phyloP scores from a whole-genome alignment of 2,888 invertebrate genomes.

The Ganaspis brasiliensis region DNA sequence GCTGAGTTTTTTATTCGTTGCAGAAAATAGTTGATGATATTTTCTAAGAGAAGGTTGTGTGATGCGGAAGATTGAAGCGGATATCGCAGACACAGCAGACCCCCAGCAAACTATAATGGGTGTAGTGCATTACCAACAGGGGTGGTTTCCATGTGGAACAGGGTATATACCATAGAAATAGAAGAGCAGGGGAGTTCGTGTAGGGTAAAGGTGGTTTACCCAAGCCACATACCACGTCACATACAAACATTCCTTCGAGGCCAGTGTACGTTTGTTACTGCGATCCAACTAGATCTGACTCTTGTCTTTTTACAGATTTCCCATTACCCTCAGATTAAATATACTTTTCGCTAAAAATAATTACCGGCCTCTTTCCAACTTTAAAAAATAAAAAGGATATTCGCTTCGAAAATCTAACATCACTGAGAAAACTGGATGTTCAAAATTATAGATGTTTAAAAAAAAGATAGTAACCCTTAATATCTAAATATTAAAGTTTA shows the following conservation, averaged over 20 bases:
- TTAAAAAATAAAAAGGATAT: no score
- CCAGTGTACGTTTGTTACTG: slow-evolving; percentile 49
- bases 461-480: no score
- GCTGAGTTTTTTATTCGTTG: background rate
- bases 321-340: slow-evolving; percentile 14
- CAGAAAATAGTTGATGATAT: slow-evolving; percentile 1
- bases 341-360: slow-evolving; percentile 4
- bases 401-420: no score
- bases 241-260: slow-evolving; percentile 49
- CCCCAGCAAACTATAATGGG: slow-evolving; percentile 52
- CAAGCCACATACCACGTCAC: slow-evolving; percentile 47
- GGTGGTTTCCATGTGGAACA: slow-evolving; percentile 58
- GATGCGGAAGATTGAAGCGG: slow-evolving; percentile 20
- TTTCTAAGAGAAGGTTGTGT: slow-evolving; percentile 5
- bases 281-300: slow-evolving; percentile 61
- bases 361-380: background rate
- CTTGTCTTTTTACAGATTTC: background rate
- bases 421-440: no score
- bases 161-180: slow-evolving; percentile 50
- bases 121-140: slow-evolving; percentile 54
- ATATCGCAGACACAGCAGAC: slow-evolving; percentile 25
- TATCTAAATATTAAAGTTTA: no score
- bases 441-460: no score
- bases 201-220: slow-evolving; percentile 48
- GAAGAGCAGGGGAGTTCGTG: background rate